These are phyloP conservation scores for Hymenopus coronatus DNA, from an alignment of 2,888 invertebrate genomes.

Conservation along the genomic window DNA sequence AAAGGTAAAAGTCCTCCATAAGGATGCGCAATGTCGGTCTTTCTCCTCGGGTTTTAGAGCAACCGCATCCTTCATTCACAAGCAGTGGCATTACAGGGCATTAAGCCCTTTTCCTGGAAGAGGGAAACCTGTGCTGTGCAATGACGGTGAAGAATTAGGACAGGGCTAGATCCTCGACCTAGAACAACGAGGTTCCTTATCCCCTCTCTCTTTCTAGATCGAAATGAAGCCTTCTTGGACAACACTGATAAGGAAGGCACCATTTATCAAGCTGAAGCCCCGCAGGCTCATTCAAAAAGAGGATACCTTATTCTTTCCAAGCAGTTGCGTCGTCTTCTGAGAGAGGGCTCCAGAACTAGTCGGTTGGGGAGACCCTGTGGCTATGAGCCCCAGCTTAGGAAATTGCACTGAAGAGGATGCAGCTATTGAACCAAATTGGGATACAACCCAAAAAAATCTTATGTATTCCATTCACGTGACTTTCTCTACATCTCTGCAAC, in stretches of 20 bases:
- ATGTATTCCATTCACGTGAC: too few species aligned
- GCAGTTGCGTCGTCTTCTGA: not conserved
- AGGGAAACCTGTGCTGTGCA: not conserved
- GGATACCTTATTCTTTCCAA: not conserved
- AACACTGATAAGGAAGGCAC: not conserved
- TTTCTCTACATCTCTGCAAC: too few species aligned
- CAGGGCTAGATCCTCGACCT: not conserved
- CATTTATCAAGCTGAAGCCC: not conserved
- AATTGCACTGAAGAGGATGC: not conserved
- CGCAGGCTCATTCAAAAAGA: not conserved
- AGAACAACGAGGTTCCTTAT: not conserved
- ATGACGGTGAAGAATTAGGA: not conserved
- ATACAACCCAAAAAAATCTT: not conserved
- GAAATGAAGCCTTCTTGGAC: not conserved
- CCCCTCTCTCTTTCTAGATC: not conserved
- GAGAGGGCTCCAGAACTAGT: not conserved
- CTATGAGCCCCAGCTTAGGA: not conserved
- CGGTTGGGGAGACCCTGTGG: not conserved
- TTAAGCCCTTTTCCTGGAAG: not conserved
- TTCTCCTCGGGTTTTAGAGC: not conserved
- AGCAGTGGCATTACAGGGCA: not conserved
- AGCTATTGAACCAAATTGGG: not conserved
- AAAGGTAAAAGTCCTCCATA: not conserved
- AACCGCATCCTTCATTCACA: not conserved
- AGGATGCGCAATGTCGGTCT: not conserved